Percentiles rank a stretch among this genome's conserved stretches.
Evolutionary conservation across 1,140 invertebrate genomes (phyloP).

Genomic region (Rhopalosiphum padi): DNA sequence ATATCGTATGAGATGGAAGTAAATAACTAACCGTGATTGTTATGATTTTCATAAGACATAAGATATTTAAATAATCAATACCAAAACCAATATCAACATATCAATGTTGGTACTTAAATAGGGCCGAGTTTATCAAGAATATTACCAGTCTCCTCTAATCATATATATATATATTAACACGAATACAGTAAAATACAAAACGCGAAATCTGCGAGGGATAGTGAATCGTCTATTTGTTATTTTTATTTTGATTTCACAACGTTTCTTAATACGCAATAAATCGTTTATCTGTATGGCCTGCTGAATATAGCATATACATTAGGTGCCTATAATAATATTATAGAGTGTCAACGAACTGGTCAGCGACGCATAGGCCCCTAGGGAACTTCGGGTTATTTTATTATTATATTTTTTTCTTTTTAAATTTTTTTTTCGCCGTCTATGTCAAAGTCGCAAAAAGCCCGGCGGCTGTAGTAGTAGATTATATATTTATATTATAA

Average conservation of each 20-base stretch:
- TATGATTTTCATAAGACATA: too few relatives aligned
- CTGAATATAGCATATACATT: neutral
- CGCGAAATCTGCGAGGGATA: neutral
- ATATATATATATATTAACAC: neutral
- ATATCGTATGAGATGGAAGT: too few relatives aligned
- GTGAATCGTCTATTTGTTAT: neutral
- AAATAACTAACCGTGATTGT: neutral
- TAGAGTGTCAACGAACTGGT: conserved; percentile 2
- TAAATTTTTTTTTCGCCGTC: neutral
- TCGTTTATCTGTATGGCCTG: neutral
- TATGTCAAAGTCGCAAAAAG: neutral
- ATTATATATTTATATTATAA: neutral
- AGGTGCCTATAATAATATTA: neutral
- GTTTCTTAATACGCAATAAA: neutral
- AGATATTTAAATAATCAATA: neutral
- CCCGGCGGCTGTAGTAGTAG: neutral
- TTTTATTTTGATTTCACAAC: neutral
- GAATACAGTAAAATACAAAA: neutral
- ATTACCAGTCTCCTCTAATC: neutral
- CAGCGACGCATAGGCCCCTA: neutral
- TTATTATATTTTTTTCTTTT: neutral
- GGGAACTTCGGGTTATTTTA: neutral
- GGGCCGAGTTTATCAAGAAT: too few relatives aligned
- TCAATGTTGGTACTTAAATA: neutral
- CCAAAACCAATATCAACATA: neutral